Conservation (phyloP, 35 echinoderm and acorn worm genomes). For the Stichopus chloronotus region DNA sequence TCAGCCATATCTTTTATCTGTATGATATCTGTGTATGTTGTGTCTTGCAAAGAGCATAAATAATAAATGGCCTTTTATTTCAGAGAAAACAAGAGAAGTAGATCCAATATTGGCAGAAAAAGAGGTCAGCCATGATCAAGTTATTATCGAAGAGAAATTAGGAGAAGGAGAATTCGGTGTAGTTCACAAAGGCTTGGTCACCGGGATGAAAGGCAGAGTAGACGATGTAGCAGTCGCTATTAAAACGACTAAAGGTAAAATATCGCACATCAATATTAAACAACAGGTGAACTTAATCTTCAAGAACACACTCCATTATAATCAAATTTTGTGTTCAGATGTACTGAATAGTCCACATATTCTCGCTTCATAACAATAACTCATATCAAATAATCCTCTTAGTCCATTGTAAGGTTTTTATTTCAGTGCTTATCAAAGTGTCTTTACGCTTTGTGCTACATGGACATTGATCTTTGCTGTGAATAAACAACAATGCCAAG, state of each 20-base stretch:
- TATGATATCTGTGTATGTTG: too few relatives aligned
- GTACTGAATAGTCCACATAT: neutral
- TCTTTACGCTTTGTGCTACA: too few relatives aligned
- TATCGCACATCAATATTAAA: neutral
- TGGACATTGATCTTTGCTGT: too few relatives aligned
- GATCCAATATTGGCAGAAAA: conserved; percentile 18
- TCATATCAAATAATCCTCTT: neutral
- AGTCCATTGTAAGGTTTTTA: neutral
- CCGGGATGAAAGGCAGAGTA: neutral
- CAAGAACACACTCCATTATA: neutral
- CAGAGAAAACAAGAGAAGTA: neutral
- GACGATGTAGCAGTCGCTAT: neutral
- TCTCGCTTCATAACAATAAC: neutral
- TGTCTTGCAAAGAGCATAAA: too few relatives aligned
- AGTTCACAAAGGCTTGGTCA: conserved; percentile 12
- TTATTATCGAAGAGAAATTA: conserved; percentile 16
- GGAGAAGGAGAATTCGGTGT: conserved; percentile 51
- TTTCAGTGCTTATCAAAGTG: too few relatives aligned
- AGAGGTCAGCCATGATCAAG: conserved; percentile 21
- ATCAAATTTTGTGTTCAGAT: neutral
- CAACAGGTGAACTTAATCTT: too few relatives aligned
- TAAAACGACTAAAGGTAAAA: conserved; percentile 27
- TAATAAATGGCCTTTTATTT: neutral
- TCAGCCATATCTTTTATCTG: too few relatives aligned
- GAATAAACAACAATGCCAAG: too few relatives aligned